Conservation (phyloP, 2,888 invertebrate species). For the Drepana falcataria region DNA sequence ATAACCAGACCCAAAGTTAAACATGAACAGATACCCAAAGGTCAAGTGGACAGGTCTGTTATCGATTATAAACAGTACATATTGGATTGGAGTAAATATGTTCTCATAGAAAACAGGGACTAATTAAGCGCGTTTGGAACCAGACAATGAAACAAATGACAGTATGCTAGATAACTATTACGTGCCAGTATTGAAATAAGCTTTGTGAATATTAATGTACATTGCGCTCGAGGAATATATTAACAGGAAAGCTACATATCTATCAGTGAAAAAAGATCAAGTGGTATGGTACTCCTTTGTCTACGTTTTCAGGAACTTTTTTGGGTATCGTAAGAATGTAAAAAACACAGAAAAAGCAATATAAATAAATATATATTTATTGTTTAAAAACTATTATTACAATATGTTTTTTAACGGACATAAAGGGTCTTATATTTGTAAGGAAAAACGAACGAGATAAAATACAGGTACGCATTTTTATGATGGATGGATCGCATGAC, state of each 20-base stretch:
- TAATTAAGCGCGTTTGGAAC: not conserved
- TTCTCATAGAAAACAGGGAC: conserved; percentile 9
- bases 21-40: not conserved
- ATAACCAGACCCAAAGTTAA: too few relatives aligned
- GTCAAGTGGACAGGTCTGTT: not conserved
- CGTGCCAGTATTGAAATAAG: conserved; percentile 1
- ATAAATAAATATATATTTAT: not conserved
- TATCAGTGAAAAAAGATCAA: too few relatives aligned
- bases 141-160: conserved; percentile 1
- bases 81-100: conserved; percentile 19
- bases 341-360: not conserved
- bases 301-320: too few relatives aligned
- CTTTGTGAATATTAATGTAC: not conserved
- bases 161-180: conserved; percentile 1
- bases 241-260: too few relatives aligned
- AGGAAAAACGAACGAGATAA: not conserved
- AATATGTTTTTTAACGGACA: not conserved
- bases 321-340: too few relatives aligned
- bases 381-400: not conserved
- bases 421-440: not conserved
- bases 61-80: conserved; percentile 3
- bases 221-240: too few relatives aligned
- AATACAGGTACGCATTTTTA: not conserved
- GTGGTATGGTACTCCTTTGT: too few relatives aligned
- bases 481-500: not conserved